phyloP scores from a whole-genome alignment of 2,113 vertebrate genomes.

The Oryzias melastigma region DNA sequence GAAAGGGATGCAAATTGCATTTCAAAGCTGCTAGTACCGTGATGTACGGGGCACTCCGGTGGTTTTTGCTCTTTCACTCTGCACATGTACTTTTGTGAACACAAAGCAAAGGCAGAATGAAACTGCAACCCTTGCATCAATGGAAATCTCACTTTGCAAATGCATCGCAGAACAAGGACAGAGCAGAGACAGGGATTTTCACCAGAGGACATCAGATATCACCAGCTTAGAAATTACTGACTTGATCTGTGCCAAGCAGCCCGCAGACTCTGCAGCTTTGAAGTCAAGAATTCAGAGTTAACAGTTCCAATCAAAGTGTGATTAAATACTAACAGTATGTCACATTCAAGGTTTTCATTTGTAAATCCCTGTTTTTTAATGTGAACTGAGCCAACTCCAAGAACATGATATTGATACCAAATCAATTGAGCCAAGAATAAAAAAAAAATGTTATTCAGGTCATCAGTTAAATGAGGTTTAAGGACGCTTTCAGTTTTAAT shows the following conservation, averaged over 20 bases:
- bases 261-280: conserved; percentile 8
- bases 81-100: conserved; percentile 11
- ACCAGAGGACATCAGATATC: background rate
- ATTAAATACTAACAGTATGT: too few relatives aligned
- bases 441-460: too few relatives aligned
- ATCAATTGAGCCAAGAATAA: too few relatives aligned
- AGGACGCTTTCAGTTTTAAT: too few relatives aligned
- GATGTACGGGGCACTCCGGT: conserved; percentile 20
- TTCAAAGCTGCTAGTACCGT: conserved; percentile 13
- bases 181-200: background rate
- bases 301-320: conserved; percentile 26
- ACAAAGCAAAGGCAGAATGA: background rate
- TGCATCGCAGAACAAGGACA: background rate
- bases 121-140: background rate
- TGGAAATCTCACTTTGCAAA: background rate
- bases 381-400: too few relatives aligned
- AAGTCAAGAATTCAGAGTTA: conserved; percentile 9
- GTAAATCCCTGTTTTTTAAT: too few relatives aligned
- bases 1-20: conserved; percentile 58
- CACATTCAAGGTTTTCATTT: too few relatives aligned
- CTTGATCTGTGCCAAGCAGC: conserved; percentile 15
- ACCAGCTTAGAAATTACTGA: background rate
- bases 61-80: conserved; percentile 11
- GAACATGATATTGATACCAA: too few relatives aligned
- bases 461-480: too few relatives aligned